These are phyloP conservation scores for Pipistrellus pygmaeus DNA, from an alignment of 2,797 vertebrate genomes.

Conservation along the genomic window DNA sequence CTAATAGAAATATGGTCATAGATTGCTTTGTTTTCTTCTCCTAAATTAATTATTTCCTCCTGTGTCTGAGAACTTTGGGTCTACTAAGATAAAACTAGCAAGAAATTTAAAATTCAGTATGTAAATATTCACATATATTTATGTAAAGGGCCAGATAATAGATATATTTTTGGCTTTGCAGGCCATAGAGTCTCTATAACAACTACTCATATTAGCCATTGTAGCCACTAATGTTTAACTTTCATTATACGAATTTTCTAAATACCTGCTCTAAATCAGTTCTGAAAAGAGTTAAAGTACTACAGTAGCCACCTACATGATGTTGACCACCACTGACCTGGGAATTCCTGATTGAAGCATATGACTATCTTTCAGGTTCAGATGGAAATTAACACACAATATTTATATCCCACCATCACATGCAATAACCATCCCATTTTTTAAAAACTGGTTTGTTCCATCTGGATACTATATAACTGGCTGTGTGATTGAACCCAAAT, in stretches of 20 bases:
- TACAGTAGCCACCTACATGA: no score
- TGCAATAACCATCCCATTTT: not conserved
- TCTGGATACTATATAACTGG: not conserved
- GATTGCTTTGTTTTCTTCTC: not conserved
- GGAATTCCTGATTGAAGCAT: not conserved
- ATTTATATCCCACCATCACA: not conserved
- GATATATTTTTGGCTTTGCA: not conserved
- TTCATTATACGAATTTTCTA: not conserved
- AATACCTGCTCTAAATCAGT: not conserved
- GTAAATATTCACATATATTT: not conserved
- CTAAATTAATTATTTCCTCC: not conserved
- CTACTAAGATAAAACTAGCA: constrained; percentile 27
- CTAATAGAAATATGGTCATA: not conserved
- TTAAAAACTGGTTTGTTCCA: not conserved
- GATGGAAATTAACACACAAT: not conserved
- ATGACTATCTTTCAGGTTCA: not conserved
- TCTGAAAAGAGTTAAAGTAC: not conserved
- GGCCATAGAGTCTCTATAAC: not conserved
- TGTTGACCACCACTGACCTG: not conserved
- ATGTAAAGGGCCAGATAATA: not conserved
- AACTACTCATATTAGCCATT: not conserved
- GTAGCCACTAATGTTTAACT: not conserved
- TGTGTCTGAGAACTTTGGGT: not conserved
- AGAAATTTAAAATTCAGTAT: not conserved
- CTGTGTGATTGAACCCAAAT: not conserved